Evolutionary conservation across 2,888 invertebrate genomes (phyloP).

Genomic region (Diploptera punctata): DNA sequence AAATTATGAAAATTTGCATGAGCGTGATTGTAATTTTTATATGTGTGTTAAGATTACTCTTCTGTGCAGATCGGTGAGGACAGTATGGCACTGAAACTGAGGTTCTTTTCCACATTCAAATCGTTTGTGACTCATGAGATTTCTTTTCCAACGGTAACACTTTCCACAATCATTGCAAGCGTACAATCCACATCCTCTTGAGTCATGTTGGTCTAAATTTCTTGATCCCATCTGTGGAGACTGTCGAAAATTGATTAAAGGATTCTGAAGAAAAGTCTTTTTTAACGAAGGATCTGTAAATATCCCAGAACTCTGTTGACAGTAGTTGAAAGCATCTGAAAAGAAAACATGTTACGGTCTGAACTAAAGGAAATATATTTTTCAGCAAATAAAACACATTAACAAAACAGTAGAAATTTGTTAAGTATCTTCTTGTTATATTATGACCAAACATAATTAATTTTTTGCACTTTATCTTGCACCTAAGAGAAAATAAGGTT

Average conservation of each 20-base stretch:
- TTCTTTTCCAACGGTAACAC: slow-evolving; percentile 41
- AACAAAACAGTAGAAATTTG: too few species aligned
- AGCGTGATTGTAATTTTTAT: slow-evolving; percentile 42
- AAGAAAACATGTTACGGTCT: neutral
- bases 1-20: too few species aligned
- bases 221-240: slow-evolving; percentile 2
- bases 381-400: too few species aligned
- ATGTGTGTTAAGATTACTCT: slow-evolving; percentile 46
- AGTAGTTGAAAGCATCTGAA: slow-evolving; percentile 6
- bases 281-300: neutral
- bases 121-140: slow-evolving; percentile 43
- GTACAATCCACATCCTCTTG: neutral
- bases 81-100: slow-evolving; percentile 49
- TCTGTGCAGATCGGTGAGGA: slow-evolving; percentile 45
- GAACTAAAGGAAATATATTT: too few species aligned
- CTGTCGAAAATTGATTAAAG: neutral
- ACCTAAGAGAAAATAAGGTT: too few species aligned
- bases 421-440: too few species aligned
- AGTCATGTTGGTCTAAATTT: neutral
- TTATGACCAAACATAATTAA: too few species aligned
- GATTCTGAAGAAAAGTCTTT: neutral
- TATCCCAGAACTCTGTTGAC: neutral
- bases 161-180: slow-evolving; percentile 40
- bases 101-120: slow-evolving; percentile 48
- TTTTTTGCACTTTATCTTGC: too few species aligned